Evolutionary conservation across 2,113 vertebrate species (phyloP).

Genomic region (Sula dactylatra): DNA sequence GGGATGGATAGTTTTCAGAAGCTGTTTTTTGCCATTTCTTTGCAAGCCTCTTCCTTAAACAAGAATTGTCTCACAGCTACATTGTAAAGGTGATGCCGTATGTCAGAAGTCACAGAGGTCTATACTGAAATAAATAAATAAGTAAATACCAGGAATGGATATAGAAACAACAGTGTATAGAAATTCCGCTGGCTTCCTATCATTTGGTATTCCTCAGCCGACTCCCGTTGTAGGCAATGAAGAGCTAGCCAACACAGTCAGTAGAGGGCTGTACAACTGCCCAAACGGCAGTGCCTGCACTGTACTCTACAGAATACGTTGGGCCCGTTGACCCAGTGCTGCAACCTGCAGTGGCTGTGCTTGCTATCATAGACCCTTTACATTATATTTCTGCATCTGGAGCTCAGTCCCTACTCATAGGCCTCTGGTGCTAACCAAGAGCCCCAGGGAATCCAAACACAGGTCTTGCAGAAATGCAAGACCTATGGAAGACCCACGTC

Average conservation of each 20-base stretch:
- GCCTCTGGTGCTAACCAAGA: neutral
- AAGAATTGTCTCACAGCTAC: neutral
- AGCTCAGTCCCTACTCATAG: neutral
- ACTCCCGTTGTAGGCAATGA: neutral
- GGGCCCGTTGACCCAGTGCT: neutral
- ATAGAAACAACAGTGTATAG: neutral
- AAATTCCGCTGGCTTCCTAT: neutral
- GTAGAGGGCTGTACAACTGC: neutral
- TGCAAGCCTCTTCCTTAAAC: neutral
- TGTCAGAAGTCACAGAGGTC: neutral
- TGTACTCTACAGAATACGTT: neutral
- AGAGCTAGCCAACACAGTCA: neutral
- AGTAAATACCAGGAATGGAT: neutral
- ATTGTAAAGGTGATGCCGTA: neutral
- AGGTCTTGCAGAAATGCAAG: neutral
- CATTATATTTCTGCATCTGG: neutral
- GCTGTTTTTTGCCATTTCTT: neutral
- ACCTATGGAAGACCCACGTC: neutral
- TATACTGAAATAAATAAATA: neutral
- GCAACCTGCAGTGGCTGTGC: neutral
- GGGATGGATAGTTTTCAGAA: neutral
- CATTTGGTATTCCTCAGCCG: neutral
- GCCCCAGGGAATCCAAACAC: neutral
- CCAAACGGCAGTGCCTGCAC: accelerated
- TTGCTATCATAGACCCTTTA: neutral